Percentiles rank a stretch among this genome's conserved stretches.
Conservation (phyloP, 2,797 vertebrate genomes). For the Acipenser ruthenus region DNA sequence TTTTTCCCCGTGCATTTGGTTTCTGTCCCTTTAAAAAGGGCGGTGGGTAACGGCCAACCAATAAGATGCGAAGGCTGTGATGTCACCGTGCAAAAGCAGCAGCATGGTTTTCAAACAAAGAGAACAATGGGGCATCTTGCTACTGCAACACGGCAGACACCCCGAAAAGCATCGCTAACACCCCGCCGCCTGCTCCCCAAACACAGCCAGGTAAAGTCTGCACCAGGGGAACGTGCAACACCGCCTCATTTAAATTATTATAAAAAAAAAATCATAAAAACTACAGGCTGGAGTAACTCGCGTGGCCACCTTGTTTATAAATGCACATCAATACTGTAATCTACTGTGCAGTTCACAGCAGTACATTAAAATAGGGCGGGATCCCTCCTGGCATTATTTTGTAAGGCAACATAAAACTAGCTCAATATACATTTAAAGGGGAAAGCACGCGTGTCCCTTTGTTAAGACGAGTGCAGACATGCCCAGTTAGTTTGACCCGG, state of each 20-base stretch:
- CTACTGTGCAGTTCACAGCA: slow-evolving; percentile 18
- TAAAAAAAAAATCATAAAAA: too few species aligned
- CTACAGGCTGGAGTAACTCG: too few species aligned
- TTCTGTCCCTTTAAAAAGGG: slow-evolving; percentile 64
- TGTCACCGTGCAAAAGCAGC: slow-evolving; percentile 81
- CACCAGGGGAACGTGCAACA: too few species aligned
- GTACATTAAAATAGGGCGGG: slow-evolving; percentile 48
- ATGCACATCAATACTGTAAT: background rate
- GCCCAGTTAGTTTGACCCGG: slow-evolving; percentile 52
- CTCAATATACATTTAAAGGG: too few species aligned
- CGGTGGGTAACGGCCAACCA: slow-evolving; percentile 51
- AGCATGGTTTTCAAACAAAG: slow-evolving; percentile 96
- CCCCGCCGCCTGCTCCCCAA: too few species aligned
- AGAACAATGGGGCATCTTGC: slow-evolving; percentile 76
- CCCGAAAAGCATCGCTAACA: background rate
- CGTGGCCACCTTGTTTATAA: too few species aligned
- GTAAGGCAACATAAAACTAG: too few species aligned
- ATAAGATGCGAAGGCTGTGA: slow-evolving; percentile 74
- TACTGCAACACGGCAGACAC: background rate
- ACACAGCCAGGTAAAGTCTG: too few species aligned
- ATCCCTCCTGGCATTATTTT: too few species aligned
- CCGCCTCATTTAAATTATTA: background rate
- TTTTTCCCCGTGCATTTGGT: too few species aligned
- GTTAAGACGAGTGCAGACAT: slow-evolving; percentile 58
- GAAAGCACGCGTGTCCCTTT: slow-evolving; percentile 40